These are phyloP conservation scores for Diplogasteroides magnus DNA, from an alignment of 1,140 invertebrate genomes.

Conservation along the genomic window DNA sequence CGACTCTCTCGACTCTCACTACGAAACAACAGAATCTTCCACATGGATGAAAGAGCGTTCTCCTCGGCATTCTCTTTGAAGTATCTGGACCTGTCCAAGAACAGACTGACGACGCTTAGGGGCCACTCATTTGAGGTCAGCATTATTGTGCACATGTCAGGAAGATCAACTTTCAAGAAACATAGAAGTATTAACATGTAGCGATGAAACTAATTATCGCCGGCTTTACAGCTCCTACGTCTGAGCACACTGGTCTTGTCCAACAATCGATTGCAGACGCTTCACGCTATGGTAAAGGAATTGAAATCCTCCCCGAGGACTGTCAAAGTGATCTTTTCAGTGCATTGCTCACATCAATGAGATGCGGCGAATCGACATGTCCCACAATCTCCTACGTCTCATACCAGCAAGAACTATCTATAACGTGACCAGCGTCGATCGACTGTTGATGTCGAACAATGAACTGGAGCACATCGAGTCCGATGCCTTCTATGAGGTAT, in stretches of 20 bases:
- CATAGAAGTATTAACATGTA: conserved; percentile 7
- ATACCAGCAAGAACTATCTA: conserved; percentile 11
- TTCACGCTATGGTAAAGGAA: background rate
- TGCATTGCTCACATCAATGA: conserved; percentile 14
- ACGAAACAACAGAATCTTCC: background rate
- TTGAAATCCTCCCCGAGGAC: background rate
- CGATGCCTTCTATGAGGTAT: background rate
- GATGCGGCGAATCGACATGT: conserved; percentile 21
- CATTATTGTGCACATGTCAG: too few species aligned
- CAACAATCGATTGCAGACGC: conserved; percentile 10
- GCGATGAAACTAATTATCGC: background rate
- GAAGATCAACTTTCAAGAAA: background rate
- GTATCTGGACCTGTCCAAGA: conserved; percentile 27
- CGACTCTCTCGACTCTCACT: background rate
- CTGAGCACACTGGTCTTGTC: conserved; percentile 17
- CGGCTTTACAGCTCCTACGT: background rate
- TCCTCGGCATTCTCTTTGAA: conserved; percentile 18
- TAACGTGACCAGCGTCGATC: conserved; percentile 1
- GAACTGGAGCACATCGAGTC: conserved; percentile 2
- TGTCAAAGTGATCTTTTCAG: conserved; percentile 11
- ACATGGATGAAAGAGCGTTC: conserved; percentile 3
- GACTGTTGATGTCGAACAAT: conserved; percentile 4
- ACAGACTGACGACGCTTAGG: conserved; percentile 9
- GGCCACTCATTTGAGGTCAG: conserved; percentile 2
- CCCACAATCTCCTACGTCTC: conserved; percentile 9